Percentiles rank a stretch among this genome's conserved stretches.
Evolutionary conservation across 2,113 vertebrate species (phyloP).

Genomic region (Urocynchramus pylzowi): DNA sequence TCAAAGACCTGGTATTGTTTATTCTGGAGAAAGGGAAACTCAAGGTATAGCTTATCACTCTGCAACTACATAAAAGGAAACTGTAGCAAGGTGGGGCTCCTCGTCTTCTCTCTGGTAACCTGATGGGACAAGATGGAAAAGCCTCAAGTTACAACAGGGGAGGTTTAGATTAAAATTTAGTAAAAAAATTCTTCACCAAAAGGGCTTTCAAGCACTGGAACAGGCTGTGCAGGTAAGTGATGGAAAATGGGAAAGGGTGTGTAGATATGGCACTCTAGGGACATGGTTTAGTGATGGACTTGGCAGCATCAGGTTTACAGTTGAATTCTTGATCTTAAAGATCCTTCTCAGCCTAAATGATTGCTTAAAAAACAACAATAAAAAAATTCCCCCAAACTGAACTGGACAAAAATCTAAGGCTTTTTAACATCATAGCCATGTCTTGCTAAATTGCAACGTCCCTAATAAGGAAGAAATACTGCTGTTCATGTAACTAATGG

Average conservation of each 20-base stretch:
- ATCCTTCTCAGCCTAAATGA: background rate
- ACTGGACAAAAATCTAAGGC: background rate
- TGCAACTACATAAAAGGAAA: background rate
- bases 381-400: background rate
- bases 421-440: background rate
- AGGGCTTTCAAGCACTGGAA: background rate
- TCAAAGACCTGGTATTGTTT: background rate
- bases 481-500: background rate
- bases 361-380: background rate
- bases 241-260: background rate
- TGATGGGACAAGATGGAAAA: background rate
- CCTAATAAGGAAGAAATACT: background rate
- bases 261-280: background rate
- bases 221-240: rapidly evolving
- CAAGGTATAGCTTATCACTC: background rate
- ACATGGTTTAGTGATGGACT: background rate
- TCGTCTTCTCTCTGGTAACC: background rate
- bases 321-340: background rate
- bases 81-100: background rate
- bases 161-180: background rate
- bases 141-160: background rate
- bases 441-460: background rate
- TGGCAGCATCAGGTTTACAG: background rate
- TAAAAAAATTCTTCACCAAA: background rate
- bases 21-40: background rate